These are phyloP conservation scores for Chironomus striatipennis DNA, from an alignment of 1,140 invertebrate species.

Conservation along the genomic window DNA sequence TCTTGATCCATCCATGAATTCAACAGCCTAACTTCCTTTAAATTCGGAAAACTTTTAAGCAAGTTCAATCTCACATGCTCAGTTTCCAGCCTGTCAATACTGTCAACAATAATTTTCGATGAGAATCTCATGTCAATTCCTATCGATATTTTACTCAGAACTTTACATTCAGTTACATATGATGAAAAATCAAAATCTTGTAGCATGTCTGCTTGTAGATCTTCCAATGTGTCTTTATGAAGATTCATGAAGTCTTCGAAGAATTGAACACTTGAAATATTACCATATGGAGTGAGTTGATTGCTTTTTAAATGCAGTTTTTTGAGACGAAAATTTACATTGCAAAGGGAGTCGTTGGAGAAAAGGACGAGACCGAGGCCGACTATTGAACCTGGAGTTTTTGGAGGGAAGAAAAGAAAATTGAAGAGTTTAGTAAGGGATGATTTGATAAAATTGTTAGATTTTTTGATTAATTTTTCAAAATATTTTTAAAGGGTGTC, in stretches of 20 bases:
- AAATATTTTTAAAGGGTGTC: too few relatives aligned
- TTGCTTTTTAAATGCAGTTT: not conserved
- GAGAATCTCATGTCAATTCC: slow-evolving; percentile 12
- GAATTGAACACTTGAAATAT: not conserved
- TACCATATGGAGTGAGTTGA: not conserved
- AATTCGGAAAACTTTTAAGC: not conserved
- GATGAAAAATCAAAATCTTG: not conserved
- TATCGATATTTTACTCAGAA: not conserved
- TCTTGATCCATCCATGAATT: not conserved
- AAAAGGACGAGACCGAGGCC: not conserved
- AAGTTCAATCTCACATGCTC: not conserved
- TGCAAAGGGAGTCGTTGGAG: not conserved
- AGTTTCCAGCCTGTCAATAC: not conserved
- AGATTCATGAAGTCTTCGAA: not conserved
- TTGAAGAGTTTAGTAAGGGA: not conserved
- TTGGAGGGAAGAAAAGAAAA: not conserved
- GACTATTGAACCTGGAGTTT: not conserved
- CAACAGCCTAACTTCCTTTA: not conserved
- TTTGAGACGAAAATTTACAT: not conserved
- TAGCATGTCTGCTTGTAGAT: not conserved
- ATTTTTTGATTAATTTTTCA: too few relatives aligned
- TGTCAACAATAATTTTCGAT: not conserved
- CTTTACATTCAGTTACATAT: not conserved
- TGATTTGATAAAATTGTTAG: too few relatives aligned
- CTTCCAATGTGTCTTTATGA: not conserved